A percentile compares a stretch with the other conserved stretches of the same genome.
Conservation (phyloP, 92 coral and sea anemone species). For the Porites evermanni region DNA sequence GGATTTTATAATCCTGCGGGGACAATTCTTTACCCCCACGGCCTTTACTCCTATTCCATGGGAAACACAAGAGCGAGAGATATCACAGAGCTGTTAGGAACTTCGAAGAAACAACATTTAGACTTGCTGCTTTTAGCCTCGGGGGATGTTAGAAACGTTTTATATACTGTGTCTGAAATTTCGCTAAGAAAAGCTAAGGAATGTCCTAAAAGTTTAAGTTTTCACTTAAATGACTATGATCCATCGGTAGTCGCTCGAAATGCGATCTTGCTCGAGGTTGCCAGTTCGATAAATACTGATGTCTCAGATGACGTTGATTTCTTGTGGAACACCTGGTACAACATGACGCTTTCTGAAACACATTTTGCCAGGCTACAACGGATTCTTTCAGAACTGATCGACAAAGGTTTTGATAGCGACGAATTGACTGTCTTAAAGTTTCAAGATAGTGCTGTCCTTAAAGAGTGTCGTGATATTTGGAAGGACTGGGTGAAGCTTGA, state of each 20-base stretch:
- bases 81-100: conserved; percentile 61
- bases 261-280: conserved; percentile 60
- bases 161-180: conserved; percentile 67
- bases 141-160: conserved; percentile 72
- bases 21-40: conserved; percentile 44
- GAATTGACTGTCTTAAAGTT: conserved; percentile 34
- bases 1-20: conserved; percentile 74
- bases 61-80: conserved; percentile 69
- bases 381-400: conserved; percentile 19
- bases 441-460: conserved; percentile 15
- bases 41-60: conserved; percentile 63
- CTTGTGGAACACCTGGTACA: conserved; percentile 73
- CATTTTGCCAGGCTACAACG: conserved; percentile 29
- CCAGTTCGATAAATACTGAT: conserved; percentile 52
- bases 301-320: conserved; percentile 42
- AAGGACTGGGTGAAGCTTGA: conserved; percentile 55
- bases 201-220: conserved; percentile 46
- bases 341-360: conserved; percentile 44
- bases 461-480: conserved; percentile 62
- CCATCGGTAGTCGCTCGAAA: conserved; percentile 71
- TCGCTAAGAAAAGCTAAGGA: conserved; percentile 55
- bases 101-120: conserved; percentile 42
- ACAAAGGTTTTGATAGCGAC: conserved; percentile 16
- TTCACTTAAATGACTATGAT: conserved; percentile 76
- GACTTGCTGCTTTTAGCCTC: conserved; percentile 68